Evolutionary conservation across 2,888 invertebrate genomes (phyloP), one percentile per base, ranked within the genome.

Genomic region (Lasioglossum marginatum): DNA sequence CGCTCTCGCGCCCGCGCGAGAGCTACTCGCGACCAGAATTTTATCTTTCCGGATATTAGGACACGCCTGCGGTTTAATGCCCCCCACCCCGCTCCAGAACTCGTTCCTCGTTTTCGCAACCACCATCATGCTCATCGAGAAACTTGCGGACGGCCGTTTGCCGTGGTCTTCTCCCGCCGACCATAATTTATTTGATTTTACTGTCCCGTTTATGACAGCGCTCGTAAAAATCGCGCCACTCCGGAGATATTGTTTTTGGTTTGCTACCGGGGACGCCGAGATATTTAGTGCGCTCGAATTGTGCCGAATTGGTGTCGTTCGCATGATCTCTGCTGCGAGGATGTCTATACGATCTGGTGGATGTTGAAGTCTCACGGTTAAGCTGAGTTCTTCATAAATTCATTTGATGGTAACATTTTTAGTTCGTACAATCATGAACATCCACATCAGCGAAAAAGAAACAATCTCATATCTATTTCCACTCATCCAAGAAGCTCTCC

Each of bases 41-140:
- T 85, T 83, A 83, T 80, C 71, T 52, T 45, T 60, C 19, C 57
- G 66, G 76, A 83, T 76, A 48, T 57, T 68, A 71, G 68, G 68
- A 77, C 57, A 27, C 23, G 66, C 70, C 23, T 14, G 60, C 40
- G 19, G 43, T 43, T 76, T 43, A 63, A 76, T 57, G 23, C 16
- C 12, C 23, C 10, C n/a, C n/a, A 1, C n/a, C n/a, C 10, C 3
- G 23, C 57, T 12, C 12, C 10, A 8, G 10, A 57, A 57, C n/a
- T 12, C 57, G 57, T 57, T 57, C 63, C 63, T 63, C 63, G 63
- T 63, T 63, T 63, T 63, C 63, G 63, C n/a, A 31, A 8, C 63
- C 63, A 31, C 31, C 52, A 52, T 52, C 63, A 16, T n/a, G 27
- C 31, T 31, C 63, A 63, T 63, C 63, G 63, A 63, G 63, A 31